These are phyloP conservation scores for Rhynchophorus ferrugineus DNA, from an alignment of 1,140 invertebrate species.

Conservation along the genomic window DNA sequence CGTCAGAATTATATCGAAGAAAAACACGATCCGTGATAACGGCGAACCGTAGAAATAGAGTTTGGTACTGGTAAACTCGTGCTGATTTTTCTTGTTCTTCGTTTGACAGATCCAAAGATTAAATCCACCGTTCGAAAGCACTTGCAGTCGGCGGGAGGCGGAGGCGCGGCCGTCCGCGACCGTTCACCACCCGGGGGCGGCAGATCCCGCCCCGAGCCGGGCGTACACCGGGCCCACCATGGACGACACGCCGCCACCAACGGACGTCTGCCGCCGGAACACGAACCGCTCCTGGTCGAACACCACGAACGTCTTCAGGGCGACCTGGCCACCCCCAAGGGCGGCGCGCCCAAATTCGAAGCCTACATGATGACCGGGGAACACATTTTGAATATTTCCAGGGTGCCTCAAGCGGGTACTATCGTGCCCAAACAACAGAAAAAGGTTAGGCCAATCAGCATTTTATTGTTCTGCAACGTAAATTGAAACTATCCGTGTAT, in stretches of 20 bases:
- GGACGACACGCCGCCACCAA: conserved; percentile 39
- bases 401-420: conserved; percentile 58
- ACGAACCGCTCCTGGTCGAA: conserved; percentile 23
- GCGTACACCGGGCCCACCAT: conserved; percentile 28
- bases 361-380: conserved; percentile 98
- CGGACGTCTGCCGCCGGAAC: conserved; percentile 39
- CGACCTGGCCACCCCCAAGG: conserved; percentile 43
- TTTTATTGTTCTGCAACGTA: not conserved
- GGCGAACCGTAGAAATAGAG: no score
- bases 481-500: no score
- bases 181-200: conserved; percentile 1
- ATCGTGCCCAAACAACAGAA: conserved; percentile 57
- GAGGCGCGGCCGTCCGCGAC: not conserved
- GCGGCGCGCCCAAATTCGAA: conserved; percentile 58
- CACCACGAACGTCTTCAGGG: conserved; percentile 49
- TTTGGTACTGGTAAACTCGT: no score
- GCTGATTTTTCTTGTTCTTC: no score
- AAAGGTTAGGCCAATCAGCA: conserved; percentile 42
- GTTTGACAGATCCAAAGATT: conserved; percentile 70
- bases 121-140: conserved; percentile 73
- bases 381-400: conserved; percentile 82
- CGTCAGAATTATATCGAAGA: no score
- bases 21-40: no score
- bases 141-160: conserved; percentile 49
- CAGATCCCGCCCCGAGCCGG: conserved; percentile 17